Evolutionary conservation across 1,140 invertebrate genomes (phyloP), one percentile per base, ranked within the genome.

Genomic region (Diachasmimorpha longicaudata): DNA sequence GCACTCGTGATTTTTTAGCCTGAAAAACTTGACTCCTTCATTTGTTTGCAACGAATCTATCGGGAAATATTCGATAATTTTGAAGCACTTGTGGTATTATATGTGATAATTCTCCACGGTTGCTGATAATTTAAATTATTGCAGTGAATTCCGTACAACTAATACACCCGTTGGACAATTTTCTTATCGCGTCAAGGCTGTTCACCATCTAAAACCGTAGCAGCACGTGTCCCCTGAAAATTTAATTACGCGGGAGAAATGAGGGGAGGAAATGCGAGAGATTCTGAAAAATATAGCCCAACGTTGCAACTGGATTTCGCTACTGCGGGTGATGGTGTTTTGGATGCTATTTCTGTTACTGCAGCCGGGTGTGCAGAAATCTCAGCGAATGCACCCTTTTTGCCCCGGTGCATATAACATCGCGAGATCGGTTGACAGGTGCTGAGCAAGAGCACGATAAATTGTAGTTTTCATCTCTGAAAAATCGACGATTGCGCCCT

Each of bases 371-470:
- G 52, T 58, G 52, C 52, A 58, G 52, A 19, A 21, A 58, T 4
- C 52, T 4, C 52, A 10, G n/a, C 19, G 16, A 58, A 58, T 58
- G 52, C 52, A 58, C n/a, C 52, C 52, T 21, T 58, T 58, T 58
- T 58, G n/a, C 8, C 52, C 52, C 52, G 76, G 77, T 78, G 76
- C 75, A 74, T 37, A 44, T 36, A 78, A 73, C 73, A 46, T 58
- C 73, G 70, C 72, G 63, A 72, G 75, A 75, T 67, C 78, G 79
- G 79, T 77, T 85, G 84, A 85, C 84, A 85, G 84, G 84, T 85
- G 84, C 82, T 78, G 83, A 84, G 84, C 81, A 80, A 76, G 80
- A 80, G 80, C 82, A 72, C 52, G 11, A 85, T 84, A 82, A 84
- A 85, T 83, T 72, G 16, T 70, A n/a, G 25, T 36, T 70, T 66